Percentiles rank a stretch among this genome's conserved stretches.
These are phyloP conservation scores for Nomia melanderi DNA, from an alignment of 1,140 invertebrate genomes.

Conservation along the genomic window DNA sequence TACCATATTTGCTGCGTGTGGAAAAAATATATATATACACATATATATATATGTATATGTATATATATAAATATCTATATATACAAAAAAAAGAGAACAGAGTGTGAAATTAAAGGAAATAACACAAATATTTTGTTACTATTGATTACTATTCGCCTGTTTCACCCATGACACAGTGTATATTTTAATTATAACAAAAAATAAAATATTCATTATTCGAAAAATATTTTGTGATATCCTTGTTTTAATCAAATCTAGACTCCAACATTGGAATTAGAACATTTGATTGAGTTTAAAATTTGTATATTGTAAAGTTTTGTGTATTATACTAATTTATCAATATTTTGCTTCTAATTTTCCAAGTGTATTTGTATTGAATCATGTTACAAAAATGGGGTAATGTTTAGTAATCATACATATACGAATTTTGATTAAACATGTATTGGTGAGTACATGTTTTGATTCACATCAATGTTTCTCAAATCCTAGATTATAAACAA, in stretches of 20 bases:
- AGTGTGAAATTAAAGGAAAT: constrained; percentile 71
- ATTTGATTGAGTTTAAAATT: not conserved
- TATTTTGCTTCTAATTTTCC: not conserved
- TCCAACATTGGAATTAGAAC: not conserved
- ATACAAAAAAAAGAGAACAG: constrained; percentile 54
- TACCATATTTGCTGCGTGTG: constrained; percentile 77
- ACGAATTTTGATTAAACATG: not conserved
- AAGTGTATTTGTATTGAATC: not conserved
- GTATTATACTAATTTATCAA: too few species aligned
- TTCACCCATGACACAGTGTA: constrained; percentile 81
- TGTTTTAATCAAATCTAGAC: constrained; percentile 11
- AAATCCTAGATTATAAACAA: not conserved
- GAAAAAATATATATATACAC: constrained; percentile 56
- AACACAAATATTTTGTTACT: constrained; percentile 81
- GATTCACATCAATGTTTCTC: not conserved
- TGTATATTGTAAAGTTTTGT: not conserved
- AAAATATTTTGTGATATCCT: constrained; percentile 48
- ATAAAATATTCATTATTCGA: constrained; percentile 70
- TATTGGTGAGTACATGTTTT: not conserved
- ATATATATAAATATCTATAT: constrained; percentile 51
- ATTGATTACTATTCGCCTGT: constrained; percentile 81
- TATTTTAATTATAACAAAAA: constrained; percentile 82
- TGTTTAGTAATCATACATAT: not conserved
- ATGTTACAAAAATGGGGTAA: not conserved
- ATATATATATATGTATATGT: constrained; percentile 46